Evolutionary conservation across 2,888 invertebrate species (phyloP).

Genomic region (Steromphala cineraria): DNA sequence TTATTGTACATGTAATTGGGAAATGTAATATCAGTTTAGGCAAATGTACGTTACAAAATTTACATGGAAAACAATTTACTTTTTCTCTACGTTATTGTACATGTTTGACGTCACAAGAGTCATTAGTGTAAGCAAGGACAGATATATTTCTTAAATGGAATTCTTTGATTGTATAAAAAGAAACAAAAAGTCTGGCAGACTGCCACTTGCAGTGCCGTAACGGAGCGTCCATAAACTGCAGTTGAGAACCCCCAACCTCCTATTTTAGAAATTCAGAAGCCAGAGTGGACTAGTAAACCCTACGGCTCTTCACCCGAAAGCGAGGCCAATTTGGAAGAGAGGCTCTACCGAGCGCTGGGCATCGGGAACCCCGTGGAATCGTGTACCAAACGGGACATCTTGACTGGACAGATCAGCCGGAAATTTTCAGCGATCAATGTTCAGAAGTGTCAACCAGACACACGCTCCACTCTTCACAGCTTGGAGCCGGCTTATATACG

Average conservation of each 20-base stretch:
- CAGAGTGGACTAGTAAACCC: constrained; percentile 52
- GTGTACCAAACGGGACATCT: constrained; percentile 51
- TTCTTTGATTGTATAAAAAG: too few species aligned
- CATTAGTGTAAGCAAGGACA: too few species aligned
- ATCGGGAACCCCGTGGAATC: constrained; percentile 47
- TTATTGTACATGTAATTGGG: too few species aligned
- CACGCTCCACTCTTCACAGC: constrained; percentile 48
- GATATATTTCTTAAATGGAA: too few species aligned
- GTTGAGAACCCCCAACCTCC: constrained; percentile 62
- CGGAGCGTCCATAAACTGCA: constrained; percentile 56
- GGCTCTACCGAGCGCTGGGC: constrained; percentile 54
- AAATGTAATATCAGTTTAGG: too few species aligned
- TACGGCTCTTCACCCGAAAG: constrained; percentile 36
- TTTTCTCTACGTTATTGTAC: too few species aligned
- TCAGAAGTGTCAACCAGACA: constrained; percentile 68
- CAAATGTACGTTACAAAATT: too few species aligned
- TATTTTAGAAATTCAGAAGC: constrained; percentile 53
- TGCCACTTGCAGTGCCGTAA: constrained; percentile 58
- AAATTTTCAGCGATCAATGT: constrained; percentile 64
- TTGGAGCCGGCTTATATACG: too few species aligned
- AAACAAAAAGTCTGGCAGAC: constrained; percentile 50
- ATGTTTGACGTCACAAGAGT: too few species aligned
- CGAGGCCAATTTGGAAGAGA: constrained; percentile 29
- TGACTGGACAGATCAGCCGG: constrained; percentile 67
- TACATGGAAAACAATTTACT: too few species aligned